phyloP scores from a whole-genome alignment of 2,113 vertebrate genomes.

The Chaenogobius annularis region DNA sequence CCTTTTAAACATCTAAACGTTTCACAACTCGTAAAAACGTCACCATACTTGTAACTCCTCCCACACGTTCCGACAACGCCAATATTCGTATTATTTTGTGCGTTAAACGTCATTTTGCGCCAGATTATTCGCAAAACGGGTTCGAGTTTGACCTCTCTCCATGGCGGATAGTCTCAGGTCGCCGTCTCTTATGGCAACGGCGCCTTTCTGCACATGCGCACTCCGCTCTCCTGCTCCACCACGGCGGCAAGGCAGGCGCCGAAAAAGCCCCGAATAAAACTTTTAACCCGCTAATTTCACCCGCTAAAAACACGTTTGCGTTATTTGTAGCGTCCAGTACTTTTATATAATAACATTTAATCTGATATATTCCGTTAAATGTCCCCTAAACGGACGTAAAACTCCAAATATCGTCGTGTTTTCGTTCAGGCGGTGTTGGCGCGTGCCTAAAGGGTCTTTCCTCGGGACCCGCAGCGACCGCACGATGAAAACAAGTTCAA shows the following conservation, averaged over 20 bases:
- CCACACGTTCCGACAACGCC: too few species aligned
- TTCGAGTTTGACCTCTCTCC: background rate
- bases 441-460: conserved; percentile 47
- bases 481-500: background rate
- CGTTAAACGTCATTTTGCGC: too few species aligned
- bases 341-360: background rate
- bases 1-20: too few species aligned
- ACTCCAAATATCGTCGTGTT: background rate
- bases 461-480: background rate
- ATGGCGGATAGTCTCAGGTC: background rate
- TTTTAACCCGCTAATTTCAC: background rate
- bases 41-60: too few species aligned
- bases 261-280: background rate
- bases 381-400: fast-evolving
- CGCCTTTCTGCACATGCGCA: conserved; percentile 1
- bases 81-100: too few species aligned
- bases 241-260: background rate
- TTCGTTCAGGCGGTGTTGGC: conserved; percentile 50
- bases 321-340: background rate
- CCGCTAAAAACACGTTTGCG: background rate
- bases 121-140: background rate
- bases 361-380: fast-evolving
- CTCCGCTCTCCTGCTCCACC: background rate
- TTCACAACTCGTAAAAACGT: too few species aligned
- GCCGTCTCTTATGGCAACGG: background rate